Evolutionary conservation across 2,888 invertebrate genomes (phyloP).

Genomic region (Eugnorisma glareosa): DNA sequence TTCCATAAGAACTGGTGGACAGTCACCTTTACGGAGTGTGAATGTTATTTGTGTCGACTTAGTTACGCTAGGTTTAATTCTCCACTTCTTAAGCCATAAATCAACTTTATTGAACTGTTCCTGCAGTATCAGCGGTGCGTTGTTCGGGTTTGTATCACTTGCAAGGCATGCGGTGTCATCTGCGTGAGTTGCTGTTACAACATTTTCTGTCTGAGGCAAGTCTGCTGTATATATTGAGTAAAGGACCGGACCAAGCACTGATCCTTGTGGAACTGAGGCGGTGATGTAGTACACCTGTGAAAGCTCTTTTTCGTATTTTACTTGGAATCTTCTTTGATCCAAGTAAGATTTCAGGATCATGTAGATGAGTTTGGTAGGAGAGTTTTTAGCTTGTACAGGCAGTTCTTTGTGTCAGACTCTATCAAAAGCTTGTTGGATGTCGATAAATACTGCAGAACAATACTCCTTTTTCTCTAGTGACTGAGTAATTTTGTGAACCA

Average conservation of each 20-base stretch:
- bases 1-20: too few species aligned
- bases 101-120: too few species aligned
- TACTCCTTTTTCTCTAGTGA: not conserved
- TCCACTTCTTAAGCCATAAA: too few species aligned
- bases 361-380: not conserved
- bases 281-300: not conserved
- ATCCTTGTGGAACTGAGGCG: not conserved
- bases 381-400: not conserved
- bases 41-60: too few species aligned
- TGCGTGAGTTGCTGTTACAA: too few species aligned
- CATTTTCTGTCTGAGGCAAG: too few species aligned
- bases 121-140: too few species aligned
- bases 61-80: too few species aligned
- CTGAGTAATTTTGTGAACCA: not conserved
- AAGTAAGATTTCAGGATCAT: not conserved
- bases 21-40: too few species aligned
- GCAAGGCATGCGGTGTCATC: too few species aligned
- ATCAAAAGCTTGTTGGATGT: not conserved
- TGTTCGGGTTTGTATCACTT: too few species aligned
- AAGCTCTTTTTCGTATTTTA: not conserved
- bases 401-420: not conserved
- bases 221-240: too few species aligned
- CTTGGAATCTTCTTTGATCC: not conserved
- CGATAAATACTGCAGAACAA: constrained; percentile 1
- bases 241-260: not conserved